phyloP scores from a whole-genome alignment of 2,113 vertebrate genomes.

The Diphyllodes magnificus region DNA sequence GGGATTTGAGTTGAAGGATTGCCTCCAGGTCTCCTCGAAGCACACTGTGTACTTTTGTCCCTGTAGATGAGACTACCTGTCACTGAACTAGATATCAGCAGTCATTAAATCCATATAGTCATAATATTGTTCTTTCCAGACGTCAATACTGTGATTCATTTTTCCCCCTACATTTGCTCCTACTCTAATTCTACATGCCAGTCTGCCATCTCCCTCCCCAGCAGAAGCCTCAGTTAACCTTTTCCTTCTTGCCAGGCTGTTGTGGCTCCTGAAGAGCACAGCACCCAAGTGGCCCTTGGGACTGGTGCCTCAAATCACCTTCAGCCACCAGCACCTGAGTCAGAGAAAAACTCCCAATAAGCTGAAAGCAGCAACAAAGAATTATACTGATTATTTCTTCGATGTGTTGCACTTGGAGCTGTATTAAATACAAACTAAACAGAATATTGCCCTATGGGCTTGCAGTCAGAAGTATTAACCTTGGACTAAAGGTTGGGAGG shows the following conservation, averaged over 20 bases:
- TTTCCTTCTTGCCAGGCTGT: background rate
- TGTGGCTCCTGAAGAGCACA: background rate
- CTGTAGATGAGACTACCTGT: slow-evolving; percentile 21
- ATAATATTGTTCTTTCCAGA: slow-evolving; percentile 39
- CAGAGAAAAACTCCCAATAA: background rate
- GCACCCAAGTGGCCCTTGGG: rapidly evolving
- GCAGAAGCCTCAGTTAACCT: background rate
- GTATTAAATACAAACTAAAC: background rate
- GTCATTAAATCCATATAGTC: slow-evolving; percentile 16
- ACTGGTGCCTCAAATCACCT: background rate
- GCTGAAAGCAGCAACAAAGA: background rate
- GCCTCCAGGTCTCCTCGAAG: slow-evolving; percentile 39
- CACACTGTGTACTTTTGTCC: slow-evolving; percentile 33
- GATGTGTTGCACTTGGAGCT: background rate
- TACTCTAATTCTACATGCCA: background rate
- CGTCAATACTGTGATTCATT: slow-evolving; percentile 19
- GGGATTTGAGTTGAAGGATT: slow-evolving; percentile 31
- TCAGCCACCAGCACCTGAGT: background rate
- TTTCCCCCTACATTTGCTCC: background rate
- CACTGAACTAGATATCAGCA: background rate
- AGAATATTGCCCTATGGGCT: background rate
- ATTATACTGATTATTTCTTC: slow-evolving; percentile 2
- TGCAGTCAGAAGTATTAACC: background rate
- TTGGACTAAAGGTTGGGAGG: background rate
- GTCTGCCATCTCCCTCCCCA: background rate